Conservation (phyloP, 2,888 invertebrate species). For the Leptinotarsa rubiginosa region DNA sequence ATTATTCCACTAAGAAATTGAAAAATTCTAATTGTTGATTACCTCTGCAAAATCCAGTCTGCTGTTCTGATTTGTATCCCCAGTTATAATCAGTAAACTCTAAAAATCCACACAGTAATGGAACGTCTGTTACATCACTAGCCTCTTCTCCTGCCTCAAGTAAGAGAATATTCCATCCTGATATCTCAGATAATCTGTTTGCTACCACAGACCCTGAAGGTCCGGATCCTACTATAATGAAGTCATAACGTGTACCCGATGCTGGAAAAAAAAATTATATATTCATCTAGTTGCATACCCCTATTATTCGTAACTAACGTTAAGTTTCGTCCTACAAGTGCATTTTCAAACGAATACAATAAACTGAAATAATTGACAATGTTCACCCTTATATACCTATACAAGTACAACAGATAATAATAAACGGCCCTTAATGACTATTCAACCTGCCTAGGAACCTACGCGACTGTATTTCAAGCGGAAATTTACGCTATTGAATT, state of each 20-base stretch:
- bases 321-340: no score
- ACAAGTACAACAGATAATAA: no score
- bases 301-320: no score
- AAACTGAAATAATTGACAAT: no score
- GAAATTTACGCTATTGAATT: no score
- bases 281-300: no score
- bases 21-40: not conserved
- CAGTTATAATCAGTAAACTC: slow-evolving; percentile 81
- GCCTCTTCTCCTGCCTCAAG: slow-evolving; percentile 79
- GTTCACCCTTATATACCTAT: no score
- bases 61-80: slow-evolving; percentile 83
- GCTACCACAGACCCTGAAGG: slow-evolving; percentile 84
- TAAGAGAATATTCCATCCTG: slow-evolving; percentile 76
- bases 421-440: no score
- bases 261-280: slow-evolving; percentile 6
- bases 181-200: slow-evolving; percentile 77
- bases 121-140: slow-evolving; percentile 69
- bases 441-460: no score
- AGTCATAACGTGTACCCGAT: slow-evolving; percentile 67
- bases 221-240: slow-evolving; percentile 83
- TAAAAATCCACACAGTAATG: slow-evolving; percentile 76
- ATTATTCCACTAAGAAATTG: not conserved
- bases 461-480: no score
- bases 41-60: slow-evolving; percentile 55
- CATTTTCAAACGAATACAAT: no score